Base-by-base conservation (phyloP, 2,888 invertebrate species). In the Odontomyia ornata region DNA sequence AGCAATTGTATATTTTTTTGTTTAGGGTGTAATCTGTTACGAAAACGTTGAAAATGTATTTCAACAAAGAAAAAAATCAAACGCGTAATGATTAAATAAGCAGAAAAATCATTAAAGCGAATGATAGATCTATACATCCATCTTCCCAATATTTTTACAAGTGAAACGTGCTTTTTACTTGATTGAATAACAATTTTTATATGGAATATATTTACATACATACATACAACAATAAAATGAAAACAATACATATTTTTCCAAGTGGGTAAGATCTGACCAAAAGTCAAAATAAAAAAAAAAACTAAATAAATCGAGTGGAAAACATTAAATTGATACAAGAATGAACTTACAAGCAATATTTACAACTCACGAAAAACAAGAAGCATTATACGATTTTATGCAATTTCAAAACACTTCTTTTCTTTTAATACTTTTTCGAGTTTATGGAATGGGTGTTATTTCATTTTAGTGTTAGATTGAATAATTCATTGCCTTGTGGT, bases 301-400 rank as follows among this genome's bases (percentile, higher is more conserved):
- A 60, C n/a, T n/a, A n/a, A n/a, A n/a, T n/a, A n/a, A n/a, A n/a
- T n/a, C n/a, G 25, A 23, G 28, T 21, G 23, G 60, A 75, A 23
- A 56, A 36, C 36, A 13, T 23, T 52, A 72, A 72, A 67, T n/a
- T 47, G 47, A 73, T 30, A 30, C 62, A 57, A 57, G 28, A 75
- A 60, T 43, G 28, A 62, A 71, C 77, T 73, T 56, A 75, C 60
- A 77, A 77, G 77, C 77, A 77, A 77, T 77, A 77, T 77, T 77
- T 76, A 77, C 75, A 75, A 75, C 64, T 65, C 64, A 64, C 47
- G 23, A 64, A 64, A 30, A 15, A 65, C 5, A 36, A 47, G 13
- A 28, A 64, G 64, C 64, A 46, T 21, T 23, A 43, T 15, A 30
- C 30, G 64, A 64, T 28, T 64, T 5, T 18, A 30, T 30, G 64